Evolutionary conservation across 1,140 invertebrate species (phyloP), one percentile per base, ranked within the genome.

Genomic region (Drosophila burlai): DNA sequence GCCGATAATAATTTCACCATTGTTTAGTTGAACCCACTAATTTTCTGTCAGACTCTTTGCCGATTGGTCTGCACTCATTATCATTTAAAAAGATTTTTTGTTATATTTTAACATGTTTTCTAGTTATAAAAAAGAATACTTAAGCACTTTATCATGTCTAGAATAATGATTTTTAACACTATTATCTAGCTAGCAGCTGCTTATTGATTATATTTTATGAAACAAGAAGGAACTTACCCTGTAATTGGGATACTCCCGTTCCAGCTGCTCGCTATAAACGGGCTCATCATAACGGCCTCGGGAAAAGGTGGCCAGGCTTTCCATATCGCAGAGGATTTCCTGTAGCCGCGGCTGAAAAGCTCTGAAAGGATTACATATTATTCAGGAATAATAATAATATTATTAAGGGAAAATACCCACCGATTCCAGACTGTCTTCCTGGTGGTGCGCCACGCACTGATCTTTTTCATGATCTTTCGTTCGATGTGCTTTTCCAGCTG

Each of bases 371-470:
- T 21, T 9, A 18, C 0, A 72, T 3, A 72, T 7, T 7, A 26
- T n/a, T 57, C 11, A 16, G n/a, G 24, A 11, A 26, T 26, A 26
- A n/a, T 16, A 11, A 6, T 11, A 16, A 21, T 15, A 2, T 36
- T 11, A 10, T 10, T 10, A 21, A 16, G 24, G 1, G 13, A 0
- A 10, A 29, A 10, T 16, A 71, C 76, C 61, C 45, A 94, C 94
- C 94, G 94, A 87, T 95, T 95, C 94, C 94, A 95, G 29, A 94
- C 92, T 34, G 94, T 95, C 73, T 94, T 95, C n/a, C 93, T 86
- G 34, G 94, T 94, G 11, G 93, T 78, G 4, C 95, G 91, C 94
- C 94, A 95, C 54, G 94, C 94, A 62, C 94, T 94, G 1, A 95
- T 92, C 90, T 95, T 95, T 36, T 87, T 93, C 78, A 93, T 94